phyloP scores from a whole-genome alignment of 2,888 invertebrate species.

The Poecilobothrus nobilitatus region DNA sequence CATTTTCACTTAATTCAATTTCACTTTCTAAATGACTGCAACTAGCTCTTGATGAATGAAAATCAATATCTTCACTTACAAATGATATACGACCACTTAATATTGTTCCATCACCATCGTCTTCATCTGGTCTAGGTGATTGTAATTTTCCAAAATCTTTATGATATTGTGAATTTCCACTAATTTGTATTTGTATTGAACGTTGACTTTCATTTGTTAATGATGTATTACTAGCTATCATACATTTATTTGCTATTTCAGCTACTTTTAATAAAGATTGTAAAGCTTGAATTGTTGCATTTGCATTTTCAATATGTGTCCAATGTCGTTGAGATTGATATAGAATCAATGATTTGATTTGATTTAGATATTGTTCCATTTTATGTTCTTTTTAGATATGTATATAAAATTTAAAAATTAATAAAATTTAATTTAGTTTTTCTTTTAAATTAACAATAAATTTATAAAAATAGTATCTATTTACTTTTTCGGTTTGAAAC shows the following conservation, averaged over 20 bases:
- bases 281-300: conserved; percentile 37
- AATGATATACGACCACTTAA: conserved; percentile 3
- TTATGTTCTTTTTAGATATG: conserved; percentile 26
- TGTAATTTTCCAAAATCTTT: conserved; percentile 25
- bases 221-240: conserved; percentile 19
- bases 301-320: conserved; percentile 33
- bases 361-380: conserved; percentile 40
- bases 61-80: conserved; percentile 31
- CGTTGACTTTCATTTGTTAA: conserved; percentile 17
- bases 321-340: conserved; percentile 33
- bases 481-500: neutral
- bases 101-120: conserved; percentile 8
- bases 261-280: conserved; percentile 41
- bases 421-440: neutral
- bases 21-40: conserved; percentile 38
- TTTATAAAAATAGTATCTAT: neutral
- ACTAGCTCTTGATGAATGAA: conserved; percentile 37
- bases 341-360: conserved; percentile 37
- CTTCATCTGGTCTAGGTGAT: conserved; percentile 22
- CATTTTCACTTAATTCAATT: conserved; percentile 40
- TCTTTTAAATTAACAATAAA: too few relatives aligned
- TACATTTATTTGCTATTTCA: conserved; percentile 29
- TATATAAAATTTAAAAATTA: neutral
- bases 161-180: neutral
- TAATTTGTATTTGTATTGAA: neutral